phyloP scores from a whole-genome alignment of 2,113 vertebrate species.

The Tringa solitaria region DNA sequence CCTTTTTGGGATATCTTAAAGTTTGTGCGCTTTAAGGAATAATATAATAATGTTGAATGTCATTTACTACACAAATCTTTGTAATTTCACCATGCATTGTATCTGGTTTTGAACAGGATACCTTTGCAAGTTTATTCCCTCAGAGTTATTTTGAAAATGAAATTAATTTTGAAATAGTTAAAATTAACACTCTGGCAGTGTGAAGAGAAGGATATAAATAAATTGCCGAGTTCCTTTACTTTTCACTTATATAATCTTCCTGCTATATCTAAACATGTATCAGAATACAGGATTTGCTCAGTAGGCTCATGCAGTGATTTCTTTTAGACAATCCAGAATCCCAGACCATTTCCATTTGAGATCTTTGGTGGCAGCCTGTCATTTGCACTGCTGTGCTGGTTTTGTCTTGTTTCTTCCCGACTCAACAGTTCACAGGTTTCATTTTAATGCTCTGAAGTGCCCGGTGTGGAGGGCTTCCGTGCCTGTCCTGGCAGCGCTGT shows the following conservation, averaged over 20 bases:
- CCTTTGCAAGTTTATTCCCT: not conserved
- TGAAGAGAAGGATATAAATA: not conserved
- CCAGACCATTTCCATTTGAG: not conserved
- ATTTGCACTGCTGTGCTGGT: fast-evolving
- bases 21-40: not conserved
- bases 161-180: not conserved
- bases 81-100: not conserved
- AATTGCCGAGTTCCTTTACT: not conserved
- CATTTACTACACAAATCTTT: not conserved
- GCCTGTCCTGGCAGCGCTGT: not conserved
- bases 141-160: not conserved
- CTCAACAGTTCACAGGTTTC: not conserved
- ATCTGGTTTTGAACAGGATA: not conserved
- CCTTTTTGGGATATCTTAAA: not conserved
- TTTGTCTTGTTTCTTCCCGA: not conserved
- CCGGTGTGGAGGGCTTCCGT: fast-evolving
- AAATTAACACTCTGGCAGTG: not conserved
- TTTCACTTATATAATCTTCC: not conserved
- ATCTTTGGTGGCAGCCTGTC: not conserved
- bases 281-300: not conserved
- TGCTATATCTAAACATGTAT: not conserved
- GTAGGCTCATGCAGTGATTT: not conserved
- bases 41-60: not conserved
- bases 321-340: not conserved
- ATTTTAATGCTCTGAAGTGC: not conserved